Base-by-base conservation (phyloP, 2,113 vertebrate genomes). In the Ondatra zibethicus region DNA sequence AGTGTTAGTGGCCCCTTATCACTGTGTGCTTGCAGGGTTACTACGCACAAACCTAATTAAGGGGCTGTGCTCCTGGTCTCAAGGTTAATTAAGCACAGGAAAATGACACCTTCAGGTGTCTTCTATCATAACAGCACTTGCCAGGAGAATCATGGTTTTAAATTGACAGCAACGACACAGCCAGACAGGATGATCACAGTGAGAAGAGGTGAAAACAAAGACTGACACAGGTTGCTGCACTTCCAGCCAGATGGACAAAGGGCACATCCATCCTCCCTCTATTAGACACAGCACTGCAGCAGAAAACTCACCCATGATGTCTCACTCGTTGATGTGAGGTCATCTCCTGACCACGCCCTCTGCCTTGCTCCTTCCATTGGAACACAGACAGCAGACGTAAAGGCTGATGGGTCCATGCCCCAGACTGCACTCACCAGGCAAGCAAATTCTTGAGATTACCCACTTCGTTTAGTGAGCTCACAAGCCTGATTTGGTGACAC, bases 41-140 rank as follows among this genome's bases (percentile, higher is more conserved):
- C 47, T 75, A 97, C 47, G 68, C 82, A 65, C 45, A 95, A 94
- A 95, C 78, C 84, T 72, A 96, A 96, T 98, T 96, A 97, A 92
- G 70, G 94, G 96, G 45, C 45, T 31, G 47, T 2, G 89, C 58
- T 89, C 89, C 89, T 58, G 91, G 91, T 61, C 96, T 97, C 94
- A 96, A 96, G 98, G 97, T 97, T 97, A 98, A 97, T 98, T 97
- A 97, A 39, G 87, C 96, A 88, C 91, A 80, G 89, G 95, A 95
- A 97, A 97, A 98, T 90, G 96, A 90, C 92, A 92, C 75, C 91
- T 95, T 97, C 95, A 96, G 91, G 96, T 95, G 95, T 73, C 96
- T 94, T 36, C 27, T 72, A 93, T 91, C 93, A 33, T 92, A 84
- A 92, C 17, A 27, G 75, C 66, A 7, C 50, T 91, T 14, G 7